Evolutionary conservation across 2,797 vertebrate genomes (phyloP).

Genomic region (Bradypus variegatus): DNA sequence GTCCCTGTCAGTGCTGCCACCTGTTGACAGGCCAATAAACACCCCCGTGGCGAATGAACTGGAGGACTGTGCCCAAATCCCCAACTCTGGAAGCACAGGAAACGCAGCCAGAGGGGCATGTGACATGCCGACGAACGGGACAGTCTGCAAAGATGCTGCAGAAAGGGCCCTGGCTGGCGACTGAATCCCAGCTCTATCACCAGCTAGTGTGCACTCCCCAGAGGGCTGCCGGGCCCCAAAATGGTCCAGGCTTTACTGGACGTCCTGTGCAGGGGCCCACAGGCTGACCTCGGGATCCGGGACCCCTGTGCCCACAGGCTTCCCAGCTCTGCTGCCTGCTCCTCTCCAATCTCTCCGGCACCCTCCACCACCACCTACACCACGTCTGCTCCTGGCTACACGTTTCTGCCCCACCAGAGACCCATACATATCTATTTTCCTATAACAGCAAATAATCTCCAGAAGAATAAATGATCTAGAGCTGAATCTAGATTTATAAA

Average conservation of each 20-base stretch:
- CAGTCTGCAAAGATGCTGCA: too few relatives aligned
- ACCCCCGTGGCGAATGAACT: not conserved
- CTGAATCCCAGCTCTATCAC: not conserved
- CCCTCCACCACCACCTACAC: not conserved
- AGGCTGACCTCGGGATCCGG: rapidly evolving
- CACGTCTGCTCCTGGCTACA: not conserved
- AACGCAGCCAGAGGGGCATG: not conserved
- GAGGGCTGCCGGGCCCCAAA: too few relatives aligned
- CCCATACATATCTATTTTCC: not conserved
- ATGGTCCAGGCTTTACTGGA: not conserved
- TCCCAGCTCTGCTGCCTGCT: not conserved
- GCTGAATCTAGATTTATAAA: slow-evolving; percentile 26
- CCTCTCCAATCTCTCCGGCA: not conserved
- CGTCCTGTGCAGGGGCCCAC: not conserved
- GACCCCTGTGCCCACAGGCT: too few relatives aligned
- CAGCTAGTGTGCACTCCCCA: too few relatives aligned
- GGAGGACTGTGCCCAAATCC: not conserved
- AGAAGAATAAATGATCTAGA: not conserved
- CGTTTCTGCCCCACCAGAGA: not conserved
- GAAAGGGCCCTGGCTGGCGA: not conserved
- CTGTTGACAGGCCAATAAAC: not conserved
- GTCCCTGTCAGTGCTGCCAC: not conserved
- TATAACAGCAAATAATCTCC: not conserved
- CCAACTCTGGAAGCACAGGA: too few relatives aligned
- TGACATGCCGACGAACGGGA: not conserved